Evolutionary conservation across 2,888 invertebrate genomes (phyloP).

Genomic region (Pterostichus madidus): DNA sequence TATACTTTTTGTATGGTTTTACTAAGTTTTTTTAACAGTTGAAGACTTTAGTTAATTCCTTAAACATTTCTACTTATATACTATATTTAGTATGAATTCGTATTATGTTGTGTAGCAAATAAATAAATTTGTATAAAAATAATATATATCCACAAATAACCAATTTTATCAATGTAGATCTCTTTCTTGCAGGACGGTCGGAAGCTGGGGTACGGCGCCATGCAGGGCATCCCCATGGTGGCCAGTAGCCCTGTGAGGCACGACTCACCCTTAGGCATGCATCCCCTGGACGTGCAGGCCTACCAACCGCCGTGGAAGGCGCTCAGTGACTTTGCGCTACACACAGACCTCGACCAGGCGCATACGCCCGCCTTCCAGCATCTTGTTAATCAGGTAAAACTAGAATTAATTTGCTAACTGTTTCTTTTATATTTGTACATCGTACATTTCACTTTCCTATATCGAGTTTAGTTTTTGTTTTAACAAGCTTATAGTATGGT

Average conservation of each 20-base stretch:
- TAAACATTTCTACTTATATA: too few relatives aligned
- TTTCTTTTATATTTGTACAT: too few relatives aligned
- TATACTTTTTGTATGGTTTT: too few relatives aligned
- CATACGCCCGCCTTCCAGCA: slow-evolving; percentile 97
- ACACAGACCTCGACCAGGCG: slow-evolving; percentile 93
- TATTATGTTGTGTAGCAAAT: too few relatives aligned
- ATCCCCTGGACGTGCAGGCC: slow-evolving; percentile 92
- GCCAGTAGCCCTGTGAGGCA: slow-evolving; percentile 96
- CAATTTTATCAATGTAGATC: neutral
- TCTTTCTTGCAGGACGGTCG: slow-evolving; percentile 89
- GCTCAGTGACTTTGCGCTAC: slow-evolving; percentile 95
- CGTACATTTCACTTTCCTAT: too few relatives aligned
- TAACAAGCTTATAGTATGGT: too few relatives aligned
- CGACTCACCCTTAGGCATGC: slow-evolving; percentile 91
- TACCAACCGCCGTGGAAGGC: slow-evolving; percentile 99
- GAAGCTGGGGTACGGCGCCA: slow-evolving; percentile 94
- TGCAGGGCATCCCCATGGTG: slow-evolving; percentile 99
- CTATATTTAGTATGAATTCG: too few relatives aligned
- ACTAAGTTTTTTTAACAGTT: too few relatives aligned
- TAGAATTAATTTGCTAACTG: slow-evolving; percentile 1
- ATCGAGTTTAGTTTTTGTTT: too few relatives aligned
- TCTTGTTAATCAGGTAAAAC: slow-evolving; percentile 93
- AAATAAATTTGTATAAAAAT: too few relatives aligned
- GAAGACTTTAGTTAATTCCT: too few relatives aligned
- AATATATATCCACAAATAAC: too few relatives aligned